phyloP scores from a whole-genome alignment of 2,888 invertebrate genomes.

The Monochamus alternatus region DNA sequence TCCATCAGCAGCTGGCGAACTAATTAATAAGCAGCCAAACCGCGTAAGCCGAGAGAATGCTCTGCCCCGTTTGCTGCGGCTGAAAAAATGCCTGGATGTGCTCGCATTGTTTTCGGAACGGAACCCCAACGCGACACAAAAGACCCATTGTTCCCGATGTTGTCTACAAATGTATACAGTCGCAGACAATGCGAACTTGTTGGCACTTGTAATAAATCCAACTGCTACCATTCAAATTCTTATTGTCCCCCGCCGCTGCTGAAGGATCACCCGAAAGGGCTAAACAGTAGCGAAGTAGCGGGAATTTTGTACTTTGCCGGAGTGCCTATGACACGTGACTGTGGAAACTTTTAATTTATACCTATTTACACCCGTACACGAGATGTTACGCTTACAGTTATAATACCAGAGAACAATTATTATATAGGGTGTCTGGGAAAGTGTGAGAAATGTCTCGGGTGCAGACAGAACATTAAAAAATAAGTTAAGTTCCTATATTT shows the following conservation, averaged over 20 bases:
- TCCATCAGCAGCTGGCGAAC: constrained; percentile 4
- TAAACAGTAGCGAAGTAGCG: background rate
- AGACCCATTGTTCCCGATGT: constrained; percentile 10
- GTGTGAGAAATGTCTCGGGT: too few relatives aligned
- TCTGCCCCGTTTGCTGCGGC: background rate
- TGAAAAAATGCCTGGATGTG: constrained; percentile 11
- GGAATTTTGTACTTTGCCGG: background rate
- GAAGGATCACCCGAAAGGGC: background rate
- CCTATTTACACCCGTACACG: too few relatives aligned
- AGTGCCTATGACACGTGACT: too few relatives aligned
- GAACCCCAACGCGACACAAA: constrained; percentile 18
- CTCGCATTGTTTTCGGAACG: constrained; percentile 21
- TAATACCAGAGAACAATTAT: too few relatives aligned
- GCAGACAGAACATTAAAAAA: too few relatives aligned
- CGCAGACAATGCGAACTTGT: constrained; percentile 23
- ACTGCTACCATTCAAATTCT: constrained; percentile 21
- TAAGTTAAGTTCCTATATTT: too few relatives aligned
- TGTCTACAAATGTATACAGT: constrained; percentile 26
- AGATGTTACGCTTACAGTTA: too few relatives aligned
- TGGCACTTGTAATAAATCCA: constrained; percentile 14
- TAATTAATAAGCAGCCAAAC: background rate
- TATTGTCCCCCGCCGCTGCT: background rate
- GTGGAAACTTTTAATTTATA: too few relatives aligned
- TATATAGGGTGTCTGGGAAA: too few relatives aligned
- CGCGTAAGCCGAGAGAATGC: background rate